These are phyloP conservation scores for Actinemys pallida DNA, from an alignment of 2,113 vertebrate genomes.

Conservation along the genomic window DNA sequence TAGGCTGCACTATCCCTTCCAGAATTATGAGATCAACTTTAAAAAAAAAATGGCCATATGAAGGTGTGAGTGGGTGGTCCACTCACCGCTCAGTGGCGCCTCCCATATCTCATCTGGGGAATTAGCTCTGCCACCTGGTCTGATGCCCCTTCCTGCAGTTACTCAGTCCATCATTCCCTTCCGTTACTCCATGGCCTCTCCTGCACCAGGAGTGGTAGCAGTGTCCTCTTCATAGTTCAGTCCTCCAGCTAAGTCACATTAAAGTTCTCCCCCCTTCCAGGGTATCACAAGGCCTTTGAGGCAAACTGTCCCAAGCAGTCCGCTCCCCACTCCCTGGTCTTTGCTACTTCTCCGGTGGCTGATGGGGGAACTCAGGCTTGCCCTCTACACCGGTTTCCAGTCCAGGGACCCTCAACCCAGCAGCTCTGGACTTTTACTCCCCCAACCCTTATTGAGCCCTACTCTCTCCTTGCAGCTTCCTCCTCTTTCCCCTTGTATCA, in stretches of 20 bases:
- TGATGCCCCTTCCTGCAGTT: not conserved
- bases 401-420: not conserved
- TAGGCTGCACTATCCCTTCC: not conserved
- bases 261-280: not conserved
- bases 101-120: not conserved
- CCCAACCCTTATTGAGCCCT: not conserved
- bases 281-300: not conserved
- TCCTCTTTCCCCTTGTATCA: not conserved
- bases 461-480: not conserved
- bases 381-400: not conserved
- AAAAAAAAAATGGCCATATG: not conserved
- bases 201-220: not conserved
- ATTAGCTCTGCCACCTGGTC: not conserved
- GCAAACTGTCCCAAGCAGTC: not conserved
- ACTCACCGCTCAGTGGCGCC: not conserved
- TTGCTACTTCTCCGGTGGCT: not conserved
- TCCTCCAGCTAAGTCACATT: not conserved
- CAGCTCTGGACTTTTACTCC: not conserved
- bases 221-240: not conserved
- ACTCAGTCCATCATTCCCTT: not conserved
- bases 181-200: not conserved
- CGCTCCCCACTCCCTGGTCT: not conserved
- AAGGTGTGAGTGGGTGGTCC: not conserved
- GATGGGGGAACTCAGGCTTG: not conserved
- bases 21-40: not conserved